These are phyloP conservation scores for Apteryx mantelli DNA, from an alignment of 2,113 vertebrate species.

Conservation along the genomic window DNA sequence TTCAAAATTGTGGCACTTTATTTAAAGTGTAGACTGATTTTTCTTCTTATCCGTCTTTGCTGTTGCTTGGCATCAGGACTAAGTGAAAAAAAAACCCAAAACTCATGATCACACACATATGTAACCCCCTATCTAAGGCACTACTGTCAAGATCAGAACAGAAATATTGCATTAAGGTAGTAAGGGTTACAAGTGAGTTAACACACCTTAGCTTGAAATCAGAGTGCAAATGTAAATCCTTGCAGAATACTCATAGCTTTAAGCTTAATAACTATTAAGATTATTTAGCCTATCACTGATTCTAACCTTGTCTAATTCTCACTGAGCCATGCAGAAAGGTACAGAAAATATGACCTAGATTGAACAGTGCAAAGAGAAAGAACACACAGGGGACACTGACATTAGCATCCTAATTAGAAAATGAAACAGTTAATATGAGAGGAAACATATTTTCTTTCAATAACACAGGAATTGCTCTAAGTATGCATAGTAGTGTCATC, in stretches of 20 bases:
- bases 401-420: conserved; percentile 43
- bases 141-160: not conserved
- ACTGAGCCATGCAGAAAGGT: conserved; percentile 1
- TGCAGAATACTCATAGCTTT: not conserved
- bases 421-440: conserved; percentile 37
- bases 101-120: not conserved
- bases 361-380: conserved; percentile 3
- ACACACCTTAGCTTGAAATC: not conserved
- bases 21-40: not conserved
- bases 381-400: conserved; percentile 13
- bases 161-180: not conserved
- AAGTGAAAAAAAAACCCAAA: not conserved
- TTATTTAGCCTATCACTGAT: not conserved
- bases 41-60: not conserved
- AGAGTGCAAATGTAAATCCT: not conserved
- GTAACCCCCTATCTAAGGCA: not conserved
- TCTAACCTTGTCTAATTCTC: conserved; percentile 21
- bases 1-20: not conserved
- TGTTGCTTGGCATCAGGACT: not conserved
- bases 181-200: not conserved
- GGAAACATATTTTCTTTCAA: not conserved
- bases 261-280: not conserved
- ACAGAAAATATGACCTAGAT: conserved; percentile 53
- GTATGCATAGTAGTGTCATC: not conserved
- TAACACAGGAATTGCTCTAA: not conserved